Evolutionary conservation across 1,140 invertebrate species (phyloP).

Genomic region (Steinernema khuongi): DNA sequence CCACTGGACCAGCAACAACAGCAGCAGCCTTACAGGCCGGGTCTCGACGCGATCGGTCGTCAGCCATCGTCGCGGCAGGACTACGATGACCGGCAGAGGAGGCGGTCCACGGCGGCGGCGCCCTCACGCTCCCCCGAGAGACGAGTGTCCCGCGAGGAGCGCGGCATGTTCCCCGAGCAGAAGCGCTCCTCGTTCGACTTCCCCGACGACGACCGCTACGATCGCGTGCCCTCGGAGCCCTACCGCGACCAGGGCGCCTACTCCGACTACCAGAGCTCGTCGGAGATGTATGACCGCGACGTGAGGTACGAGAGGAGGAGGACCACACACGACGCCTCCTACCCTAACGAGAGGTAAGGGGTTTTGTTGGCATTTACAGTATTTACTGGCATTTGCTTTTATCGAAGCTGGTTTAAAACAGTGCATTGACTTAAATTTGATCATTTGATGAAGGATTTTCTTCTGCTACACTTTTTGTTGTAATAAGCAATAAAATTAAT

Average conservation of each 20-base stretch:
- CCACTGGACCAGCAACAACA: background rate
- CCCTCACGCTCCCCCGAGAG: background rate
- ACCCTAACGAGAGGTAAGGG: background rate
- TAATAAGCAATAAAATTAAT: too few species aligned
- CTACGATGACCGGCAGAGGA: background rate
- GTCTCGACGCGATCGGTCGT: conserved; percentile 16
- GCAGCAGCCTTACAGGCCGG: background rate
- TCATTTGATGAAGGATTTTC: too few species aligned
- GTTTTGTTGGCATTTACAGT: too few species aligned
- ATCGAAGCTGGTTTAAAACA: too few species aligned
- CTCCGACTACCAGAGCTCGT: background rate
- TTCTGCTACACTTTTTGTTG: too few species aligned
- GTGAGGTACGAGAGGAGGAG: background rate
- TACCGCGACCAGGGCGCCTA: background rate
- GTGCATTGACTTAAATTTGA: too few species aligned
- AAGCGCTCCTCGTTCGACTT: background rate
- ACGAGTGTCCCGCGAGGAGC: background rate
- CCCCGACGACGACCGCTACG: background rate
- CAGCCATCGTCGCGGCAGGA: conserved; percentile 21
- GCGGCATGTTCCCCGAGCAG: background rate
- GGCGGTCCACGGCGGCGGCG: background rate
- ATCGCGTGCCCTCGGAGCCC: background rate
- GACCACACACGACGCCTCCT: background rate
- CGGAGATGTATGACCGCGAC: background rate
- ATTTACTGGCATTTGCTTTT: too few species aligned